phyloP scores from a whole-genome alignment of 2,888 invertebrate genomes.

The Agonopterix subpropinquella region DNA sequence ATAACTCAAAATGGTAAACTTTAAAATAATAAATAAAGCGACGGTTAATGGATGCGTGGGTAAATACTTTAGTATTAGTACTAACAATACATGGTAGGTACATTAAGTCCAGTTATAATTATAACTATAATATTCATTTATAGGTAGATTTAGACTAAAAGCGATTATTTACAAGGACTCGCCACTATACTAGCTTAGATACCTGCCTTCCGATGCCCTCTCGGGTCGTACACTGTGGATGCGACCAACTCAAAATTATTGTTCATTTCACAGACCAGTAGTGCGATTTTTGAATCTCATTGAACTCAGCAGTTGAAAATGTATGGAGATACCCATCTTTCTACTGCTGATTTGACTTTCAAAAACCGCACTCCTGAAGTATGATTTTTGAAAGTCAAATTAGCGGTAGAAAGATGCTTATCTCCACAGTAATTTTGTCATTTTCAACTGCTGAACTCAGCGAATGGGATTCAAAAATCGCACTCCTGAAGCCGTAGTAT shows the following conservation, averaged over 20 bases:
- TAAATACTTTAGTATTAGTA: slow-evolving; percentile 14
- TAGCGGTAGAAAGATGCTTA: too few relatives aligned
- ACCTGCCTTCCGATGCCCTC: slow-evolving; percentile 49
- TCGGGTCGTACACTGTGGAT: slow-evolving; percentile 13
- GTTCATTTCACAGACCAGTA: too few relatives aligned
- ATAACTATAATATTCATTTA: slow-evolving; percentile 37
- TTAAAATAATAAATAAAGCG: slow-evolving; percentile 17
- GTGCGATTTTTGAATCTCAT: too few relatives aligned
- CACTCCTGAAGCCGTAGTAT: too few relatives aligned
- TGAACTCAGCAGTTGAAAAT: too few relatives aligned
- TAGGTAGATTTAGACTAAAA: slow-evolving; percentile 52
- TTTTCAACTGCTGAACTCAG: too few relatives aligned
- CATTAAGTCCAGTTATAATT: slow-evolving; percentile 29
- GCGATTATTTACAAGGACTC: slow-evolving; percentile 67
- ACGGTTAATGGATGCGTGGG: slow-evolving; percentile 15
- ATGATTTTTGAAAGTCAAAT: too few relatives aligned
- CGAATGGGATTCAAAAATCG: too few relatives aligned
- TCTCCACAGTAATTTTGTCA: too few relatives aligned
- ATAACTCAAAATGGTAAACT: neutral
- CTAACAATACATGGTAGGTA: slow-evolving; percentile 23
- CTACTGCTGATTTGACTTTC: too few relatives aligned
- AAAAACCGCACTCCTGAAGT: too few relatives aligned
- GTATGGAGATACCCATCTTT: too few relatives aligned
- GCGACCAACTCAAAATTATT: neutral
- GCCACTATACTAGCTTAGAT: slow-evolving; percentile 53